phyloP scores from a whole-genome alignment of 2,113 vertebrate genomes.

The Ifrita kowaldi region DNA sequence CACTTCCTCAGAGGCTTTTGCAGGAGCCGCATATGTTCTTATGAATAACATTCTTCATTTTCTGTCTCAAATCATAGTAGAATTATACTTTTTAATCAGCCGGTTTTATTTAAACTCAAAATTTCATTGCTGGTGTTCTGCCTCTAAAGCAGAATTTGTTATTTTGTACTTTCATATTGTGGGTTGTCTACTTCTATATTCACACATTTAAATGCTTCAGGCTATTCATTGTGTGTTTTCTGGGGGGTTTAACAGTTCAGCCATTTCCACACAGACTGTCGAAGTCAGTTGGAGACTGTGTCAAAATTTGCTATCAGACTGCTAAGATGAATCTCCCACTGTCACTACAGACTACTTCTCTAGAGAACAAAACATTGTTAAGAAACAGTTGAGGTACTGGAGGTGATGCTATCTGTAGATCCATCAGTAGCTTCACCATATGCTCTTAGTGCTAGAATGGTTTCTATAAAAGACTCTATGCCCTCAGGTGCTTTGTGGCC shows the following conservation, averaged over 20 bases:
- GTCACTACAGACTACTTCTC: not conserved
- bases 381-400: not conserved
- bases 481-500: not conserved
- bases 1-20: constrained; percentile 4
- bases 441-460: not conserved
- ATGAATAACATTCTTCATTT: not conserved
- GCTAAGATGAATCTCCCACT: not conserved
- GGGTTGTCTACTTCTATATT: not conserved
- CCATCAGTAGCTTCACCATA: not conserved
- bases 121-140: not conserved
- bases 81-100: constrained; percentile 11
- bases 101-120: constrained; percentile 12
- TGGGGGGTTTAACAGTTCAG: constrained; percentile 2
- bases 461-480: not conserved
- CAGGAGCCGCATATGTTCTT: not conserved
- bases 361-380: not conserved
- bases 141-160: not conserved
- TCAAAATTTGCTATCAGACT: not conserved
- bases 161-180: not conserved
- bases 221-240: constrained; percentile 6
- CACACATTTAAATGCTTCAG: not conserved
- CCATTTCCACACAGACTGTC: not conserved
- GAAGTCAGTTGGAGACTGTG: not conserved
- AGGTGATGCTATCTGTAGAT: not conserved
- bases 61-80: not conserved